Conservation (phyloP, 2,797 vertebrate species). For the Malurus leucopterus region DNA sequence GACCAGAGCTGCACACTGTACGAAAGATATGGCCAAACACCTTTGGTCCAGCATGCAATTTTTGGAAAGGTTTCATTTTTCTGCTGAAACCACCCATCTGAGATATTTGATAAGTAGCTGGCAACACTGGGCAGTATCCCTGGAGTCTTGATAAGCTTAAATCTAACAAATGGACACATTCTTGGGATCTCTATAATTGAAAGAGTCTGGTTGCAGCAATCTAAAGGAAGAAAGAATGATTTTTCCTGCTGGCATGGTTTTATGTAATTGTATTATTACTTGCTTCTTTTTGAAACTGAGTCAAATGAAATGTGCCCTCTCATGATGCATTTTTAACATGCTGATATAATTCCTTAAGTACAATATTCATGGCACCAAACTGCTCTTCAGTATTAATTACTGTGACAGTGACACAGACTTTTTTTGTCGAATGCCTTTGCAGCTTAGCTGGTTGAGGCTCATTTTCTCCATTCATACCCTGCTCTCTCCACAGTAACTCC, state of each 20-base stretch:
- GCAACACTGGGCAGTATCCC: not conserved
- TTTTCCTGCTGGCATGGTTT: slow-evolving; percentile 8
- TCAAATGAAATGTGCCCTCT: slow-evolving; percentile 41
- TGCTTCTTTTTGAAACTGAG: slow-evolving; percentile 15
- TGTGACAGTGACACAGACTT: slow-evolving; percentile 1
- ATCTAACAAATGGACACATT: not conserved
- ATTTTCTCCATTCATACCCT: slow-evolving; percentile 36
- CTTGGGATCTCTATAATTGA: not conserved
- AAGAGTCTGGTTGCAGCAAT: not conserved
- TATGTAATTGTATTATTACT: slow-evolving; percentile 22
- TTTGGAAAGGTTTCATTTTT: not conserved
- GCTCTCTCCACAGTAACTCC: not conserved
- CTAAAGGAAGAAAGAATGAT: slow-evolving; percentile 1
- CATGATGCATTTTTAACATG: slow-evolving; percentile 50
- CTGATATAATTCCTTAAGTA: slow-evolving; percentile 54
- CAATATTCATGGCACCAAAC: slow-evolving; percentile 54
- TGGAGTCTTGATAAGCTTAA: not conserved
- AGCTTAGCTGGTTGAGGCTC: slow-evolving; percentile 25
- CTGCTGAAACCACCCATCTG: rapidly evolving
- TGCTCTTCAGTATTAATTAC: slow-evolving; percentile 50
- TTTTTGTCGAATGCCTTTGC: slow-evolving; percentile 13
- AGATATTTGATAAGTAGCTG: not conserved
- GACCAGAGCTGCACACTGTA: not conserved
- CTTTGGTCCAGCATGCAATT: not conserved
- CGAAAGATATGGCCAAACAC: not conserved